phyloP scores from a whole-genome alignment of 2,888 invertebrate species.

The Temnothorax rugatulus region DNA sequence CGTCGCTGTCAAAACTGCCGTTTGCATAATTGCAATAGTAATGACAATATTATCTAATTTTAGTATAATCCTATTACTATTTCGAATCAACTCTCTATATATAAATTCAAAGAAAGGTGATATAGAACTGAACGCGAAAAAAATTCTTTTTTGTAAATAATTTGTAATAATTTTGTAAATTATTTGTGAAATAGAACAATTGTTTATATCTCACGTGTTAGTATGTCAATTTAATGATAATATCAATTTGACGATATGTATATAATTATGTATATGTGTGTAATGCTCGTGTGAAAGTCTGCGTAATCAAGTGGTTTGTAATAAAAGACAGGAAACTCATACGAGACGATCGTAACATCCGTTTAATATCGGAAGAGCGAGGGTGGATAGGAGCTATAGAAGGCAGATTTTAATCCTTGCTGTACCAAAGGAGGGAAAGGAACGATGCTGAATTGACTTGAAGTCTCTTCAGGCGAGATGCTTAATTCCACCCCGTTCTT shows the following conservation, averaged over 20 bases:
- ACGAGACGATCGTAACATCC: conserved; percentile 77
- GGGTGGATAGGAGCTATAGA: conserved; percentile 77
- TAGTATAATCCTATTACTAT: not conserved
- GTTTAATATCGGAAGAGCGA: conserved; percentile 80
- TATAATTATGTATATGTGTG: not conserved
- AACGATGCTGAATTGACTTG: conserved; percentile 84
- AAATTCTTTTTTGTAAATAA: not conserved
- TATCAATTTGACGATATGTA: not conserved
- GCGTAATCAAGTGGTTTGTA: not conserved
- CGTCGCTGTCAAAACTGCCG: conserved; percentile 31
- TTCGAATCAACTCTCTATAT: not conserved
- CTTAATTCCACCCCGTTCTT: conserved; percentile 83
- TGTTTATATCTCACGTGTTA: not conserved
- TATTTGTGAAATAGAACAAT: not conserved
- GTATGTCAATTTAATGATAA: too few relatives aligned
- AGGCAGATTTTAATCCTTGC: conserved; percentile 86
- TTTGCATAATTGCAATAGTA: conserved; percentile 10
- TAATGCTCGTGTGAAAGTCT: not conserved
- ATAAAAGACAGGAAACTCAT: not conserved
- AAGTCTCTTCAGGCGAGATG: conserved; percentile 86
- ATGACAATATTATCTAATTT: not conserved
- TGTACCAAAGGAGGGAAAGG: conserved; percentile 79
- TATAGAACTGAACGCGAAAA: not conserved
- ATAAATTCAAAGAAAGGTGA: not conserved
- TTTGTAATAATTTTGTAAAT: too few relatives aligned